Evolutionary conservation across 2,888 invertebrate genomes (phyloP).

Genomic region (Ypsolopha scabrella): DNA sequence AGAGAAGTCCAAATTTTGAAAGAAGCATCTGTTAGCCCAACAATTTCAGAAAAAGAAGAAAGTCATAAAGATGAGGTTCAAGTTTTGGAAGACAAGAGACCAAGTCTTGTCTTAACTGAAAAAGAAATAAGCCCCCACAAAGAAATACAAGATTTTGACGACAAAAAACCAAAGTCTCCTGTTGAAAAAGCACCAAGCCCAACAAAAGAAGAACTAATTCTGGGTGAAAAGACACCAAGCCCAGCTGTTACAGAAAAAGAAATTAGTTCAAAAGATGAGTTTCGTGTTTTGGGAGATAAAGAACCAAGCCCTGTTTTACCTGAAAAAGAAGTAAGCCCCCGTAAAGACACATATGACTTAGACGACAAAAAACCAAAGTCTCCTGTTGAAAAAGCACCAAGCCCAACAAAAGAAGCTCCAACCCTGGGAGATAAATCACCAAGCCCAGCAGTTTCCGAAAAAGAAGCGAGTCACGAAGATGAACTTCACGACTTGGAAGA

Average conservation of each 20-base stretch:
- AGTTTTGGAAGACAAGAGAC: not conserved
- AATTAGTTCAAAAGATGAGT: too few relatives aligned
- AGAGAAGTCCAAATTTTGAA: not conserved
- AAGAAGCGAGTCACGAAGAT: not conserved
- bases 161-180: not conserved
- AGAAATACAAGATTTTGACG: not conserved
- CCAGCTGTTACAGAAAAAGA: not conserved
- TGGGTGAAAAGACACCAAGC: not conserved
- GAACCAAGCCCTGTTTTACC: not conserved
- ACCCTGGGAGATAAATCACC: not conserved
- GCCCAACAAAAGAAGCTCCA: not conserved
- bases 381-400: not conserved
- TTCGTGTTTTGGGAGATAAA: not conserved
- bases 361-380: not conserved
- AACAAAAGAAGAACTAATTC: too few relatives aligned
- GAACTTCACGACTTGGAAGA: not conserved
- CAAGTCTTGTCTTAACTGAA: not conserved
- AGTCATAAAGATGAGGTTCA: not conserved
- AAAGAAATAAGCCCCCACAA: not conserved
- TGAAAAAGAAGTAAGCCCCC: not conserved
- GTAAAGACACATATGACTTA: not conserved
- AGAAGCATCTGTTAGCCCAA: not conserved
- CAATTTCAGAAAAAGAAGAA: not conserved
- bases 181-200: not conserved
- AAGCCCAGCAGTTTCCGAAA: not conserved